Evolutionary conservation across 2,797 vertebrate species (phyloP).

Genomic region (Fundulus diaphanus): DNA sequence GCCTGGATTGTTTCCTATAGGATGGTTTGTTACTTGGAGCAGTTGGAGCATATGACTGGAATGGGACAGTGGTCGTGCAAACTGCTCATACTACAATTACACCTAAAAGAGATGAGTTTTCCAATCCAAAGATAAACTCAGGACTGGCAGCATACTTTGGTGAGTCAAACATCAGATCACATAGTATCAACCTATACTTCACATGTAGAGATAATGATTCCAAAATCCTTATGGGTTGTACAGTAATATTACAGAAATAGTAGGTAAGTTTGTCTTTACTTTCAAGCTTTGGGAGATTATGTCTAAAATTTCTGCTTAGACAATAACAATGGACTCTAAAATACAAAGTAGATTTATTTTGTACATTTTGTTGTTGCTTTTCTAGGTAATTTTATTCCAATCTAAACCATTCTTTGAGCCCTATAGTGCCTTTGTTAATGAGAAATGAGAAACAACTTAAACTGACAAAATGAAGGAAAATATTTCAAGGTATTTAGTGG

Average conservation of each 20-base stretch:
- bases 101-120: slow-evolving; percentile 84
- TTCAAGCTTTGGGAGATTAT: background rate
- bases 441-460: background rate
- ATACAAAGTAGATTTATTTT: no score
- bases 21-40: slow-evolving; percentile 92
- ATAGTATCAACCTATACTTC: background rate
- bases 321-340: no score
- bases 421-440: background rate
- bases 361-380: no score
- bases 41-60: slow-evolving; percentile 97
- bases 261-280: background rate
- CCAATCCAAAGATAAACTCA: slow-evolving; percentile 81
- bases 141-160: slow-evolving; percentile 92
- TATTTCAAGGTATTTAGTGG: slow-evolving; percentile 8
- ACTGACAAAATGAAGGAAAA: background rate
- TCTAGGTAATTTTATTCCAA: no score
- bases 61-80: slow-evolving; percentile 93
- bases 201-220: background rate
- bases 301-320: no score
- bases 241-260: background rate
- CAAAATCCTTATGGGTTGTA: background rate
- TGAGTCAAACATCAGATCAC: slow-evolving; percentile 66
- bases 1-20: slow-evolving; percentile 62
- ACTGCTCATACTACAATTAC: slow-evolving; percentile 67
- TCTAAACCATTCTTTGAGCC: background rate